Evolutionary conservation across 2,888 invertebrate genomes (phyloP), one percentile per base, ranked within the genome.

Genomic region (Eremobia ochroleuca): DNA sequence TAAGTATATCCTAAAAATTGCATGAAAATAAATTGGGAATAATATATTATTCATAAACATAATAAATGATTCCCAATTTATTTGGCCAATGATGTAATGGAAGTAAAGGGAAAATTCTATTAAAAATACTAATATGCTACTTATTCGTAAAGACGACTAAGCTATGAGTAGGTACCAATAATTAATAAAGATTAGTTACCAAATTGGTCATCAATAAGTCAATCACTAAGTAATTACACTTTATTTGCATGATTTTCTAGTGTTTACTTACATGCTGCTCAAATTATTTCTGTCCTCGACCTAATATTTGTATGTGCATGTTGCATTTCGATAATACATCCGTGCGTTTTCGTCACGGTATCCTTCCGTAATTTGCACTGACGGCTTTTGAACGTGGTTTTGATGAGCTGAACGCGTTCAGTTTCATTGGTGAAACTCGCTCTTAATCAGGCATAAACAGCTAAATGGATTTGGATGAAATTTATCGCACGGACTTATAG

Each of bases 191-290:
- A 18, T 58, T 40, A 25, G 4, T 18, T 40, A 40, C 31, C 15
- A 77, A 77, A 43, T 62, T 34, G 25, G 11, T 21, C 37, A 52
- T 79, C 25, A 25, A 59, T 49, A 31, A 25, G 11, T 49, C 46
- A 73, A 49, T 76, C 25, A 28, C 9, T 49, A n/a, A 31, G 8
- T 58, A 65, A 65, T 31, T 52, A 25, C 0, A 28, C 21, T 67
- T 62, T 40, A 68, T 52, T 64, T 28, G n/a, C 78, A 52, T 46
- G 25, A 58, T 78, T 68, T 43, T 58, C 31, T 55, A 59, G 13
- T 70, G 15, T 59, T 76, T 37, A 68, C 59, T 34, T 75, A 25
- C 76, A 67, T 68, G 64, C 28, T 31, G 58, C 21, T 77, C n/a
- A 61, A 65, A 83, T 78, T 58, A 68, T 21, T 11, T 2, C 15